Evolutionary conservation across 2,113 vertebrate genomes (phyloP).

Genomic region (Puffinus mauretanicus): DNA sequence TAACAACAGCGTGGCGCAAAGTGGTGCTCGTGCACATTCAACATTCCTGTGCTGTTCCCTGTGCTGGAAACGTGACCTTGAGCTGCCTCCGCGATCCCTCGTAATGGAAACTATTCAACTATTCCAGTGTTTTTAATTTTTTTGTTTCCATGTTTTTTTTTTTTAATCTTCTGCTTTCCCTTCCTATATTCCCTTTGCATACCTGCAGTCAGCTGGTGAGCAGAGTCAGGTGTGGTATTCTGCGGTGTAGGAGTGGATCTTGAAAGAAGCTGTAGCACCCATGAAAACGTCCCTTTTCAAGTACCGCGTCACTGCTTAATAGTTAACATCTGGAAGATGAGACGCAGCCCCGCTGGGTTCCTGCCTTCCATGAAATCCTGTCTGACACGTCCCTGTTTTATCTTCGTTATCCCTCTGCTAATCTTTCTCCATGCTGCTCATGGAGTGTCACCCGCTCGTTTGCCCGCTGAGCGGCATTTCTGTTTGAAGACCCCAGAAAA

Average conservation of each 20-base stretch:
- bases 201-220: neutral
- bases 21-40: neutral
- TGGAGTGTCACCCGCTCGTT: fast-evolving
- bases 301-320: neutral
- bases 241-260: fast-evolving
- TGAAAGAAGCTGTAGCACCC: neutral
- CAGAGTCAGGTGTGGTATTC: fast-evolving
- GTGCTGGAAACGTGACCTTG: neutral
- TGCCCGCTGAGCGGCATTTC: neutral
- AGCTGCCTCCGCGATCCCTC: neutral
- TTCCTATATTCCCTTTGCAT: neutral
- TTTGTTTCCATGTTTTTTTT: fast-evolving
- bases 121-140: neutral
- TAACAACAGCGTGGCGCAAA: fast-evolving
- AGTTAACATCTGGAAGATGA: neutral
- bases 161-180: neutral
- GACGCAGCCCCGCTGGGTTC: neutral
- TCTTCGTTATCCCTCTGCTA: neutral
- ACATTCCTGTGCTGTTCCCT: neutral
- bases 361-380: neutral
- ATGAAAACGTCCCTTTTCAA: neutral
- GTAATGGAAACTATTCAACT: neutral
- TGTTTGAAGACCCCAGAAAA: neutral
- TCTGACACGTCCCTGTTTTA: neutral
- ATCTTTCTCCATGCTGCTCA: neutral